Base-by-base conservation (phyloP, 2,113 vertebrate genomes). In the Trogon surrucura region DNA sequence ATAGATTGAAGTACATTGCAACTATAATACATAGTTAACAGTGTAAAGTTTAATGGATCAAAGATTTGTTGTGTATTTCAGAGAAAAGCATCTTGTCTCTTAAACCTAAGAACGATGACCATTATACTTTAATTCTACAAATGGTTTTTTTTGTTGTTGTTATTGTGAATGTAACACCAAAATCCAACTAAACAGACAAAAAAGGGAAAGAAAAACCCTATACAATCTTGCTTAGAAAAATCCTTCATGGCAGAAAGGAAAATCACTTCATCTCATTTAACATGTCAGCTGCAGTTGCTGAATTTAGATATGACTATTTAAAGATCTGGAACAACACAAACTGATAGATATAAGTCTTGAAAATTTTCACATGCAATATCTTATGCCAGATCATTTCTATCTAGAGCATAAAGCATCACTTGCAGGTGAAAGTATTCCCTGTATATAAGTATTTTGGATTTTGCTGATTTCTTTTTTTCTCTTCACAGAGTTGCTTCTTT, bases 281-380 rank as follows among this genome's bases (percentile, higher is more conserved):
- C 29, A 27, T 9, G 5, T 34, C 0, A 0, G n/a, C 32, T 80
- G 13, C 22, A 70, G 30, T 2, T n/a, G 20, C 14, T 84, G 72
- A 86, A 84, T 91, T 71, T 27, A 64, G 13, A 84, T 74, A 44
- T 23, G 0, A 34, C 13, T 77, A 82, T 45, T 48, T 73, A n/a
- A 85, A 77, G 30, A 70, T 13, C 48, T 71, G 22, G 18, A 48
- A 70, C n/a, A 66, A 29, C 14, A 16, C 38, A 69, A 82, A n/a
- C 19, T 60, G 34, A 82, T 32, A 57, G 3, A 41, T 4, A 5
- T 5, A 89, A 79, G 6, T 12, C 19, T 75, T 80, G 25, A 83
- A 83, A 66, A 29, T 50, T n/a, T 84, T 73, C 18, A 26, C 3
- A 64, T 38, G 16, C 18, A 48, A 11, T 16, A 38, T 54, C 38